Conservation (phyloP, 2,888 invertebrate genomes). For the Eudasyphora cyanicolor region DNA sequence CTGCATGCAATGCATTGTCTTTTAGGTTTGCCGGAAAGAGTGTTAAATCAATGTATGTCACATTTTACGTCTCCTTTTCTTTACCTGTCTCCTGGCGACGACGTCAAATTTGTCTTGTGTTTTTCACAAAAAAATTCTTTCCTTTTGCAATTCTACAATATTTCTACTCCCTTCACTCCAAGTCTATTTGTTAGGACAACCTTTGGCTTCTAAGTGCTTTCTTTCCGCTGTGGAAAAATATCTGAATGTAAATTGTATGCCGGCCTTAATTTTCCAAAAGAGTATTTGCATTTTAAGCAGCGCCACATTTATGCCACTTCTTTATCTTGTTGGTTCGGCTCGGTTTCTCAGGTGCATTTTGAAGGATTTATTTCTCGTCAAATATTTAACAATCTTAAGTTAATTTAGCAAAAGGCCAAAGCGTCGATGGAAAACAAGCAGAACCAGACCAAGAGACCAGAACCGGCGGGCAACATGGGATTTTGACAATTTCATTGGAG, state of each 20-base stretch:
- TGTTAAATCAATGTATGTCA: background rate
- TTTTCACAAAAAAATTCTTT: background rate
- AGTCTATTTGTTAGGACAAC: constrained; percentile 29
- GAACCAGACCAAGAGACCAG: too few species aligned
- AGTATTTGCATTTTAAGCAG: constrained; percentile 38
- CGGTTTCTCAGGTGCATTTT: constrained; percentile 40
- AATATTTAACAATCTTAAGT: constrained; percentile 39
- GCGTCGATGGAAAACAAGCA: background rate
- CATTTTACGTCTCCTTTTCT: background rate
- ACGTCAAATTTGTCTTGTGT: background rate
- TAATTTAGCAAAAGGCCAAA: constrained; percentile 32
- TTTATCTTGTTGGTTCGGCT: constrained; percentile 46
- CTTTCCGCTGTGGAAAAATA: constrained; percentile 3
- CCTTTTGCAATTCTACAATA: background rate
- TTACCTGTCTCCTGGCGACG: background rate
- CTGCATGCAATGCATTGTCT: background rate
- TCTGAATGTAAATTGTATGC: constrained; percentile 55
- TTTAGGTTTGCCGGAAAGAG: background rate
- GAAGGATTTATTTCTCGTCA: constrained; percentile 48
- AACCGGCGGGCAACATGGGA: background rate
- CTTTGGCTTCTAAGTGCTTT: constrained; percentile 24
- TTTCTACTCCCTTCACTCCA: background rate
- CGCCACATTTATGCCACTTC: background rate
- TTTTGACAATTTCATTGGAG: background rate
- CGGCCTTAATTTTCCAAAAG: constrained; percentile 46